Base-by-base conservation (phyloP, 2,888 invertebrate species). In the Drosophila neutralis region DNA sequence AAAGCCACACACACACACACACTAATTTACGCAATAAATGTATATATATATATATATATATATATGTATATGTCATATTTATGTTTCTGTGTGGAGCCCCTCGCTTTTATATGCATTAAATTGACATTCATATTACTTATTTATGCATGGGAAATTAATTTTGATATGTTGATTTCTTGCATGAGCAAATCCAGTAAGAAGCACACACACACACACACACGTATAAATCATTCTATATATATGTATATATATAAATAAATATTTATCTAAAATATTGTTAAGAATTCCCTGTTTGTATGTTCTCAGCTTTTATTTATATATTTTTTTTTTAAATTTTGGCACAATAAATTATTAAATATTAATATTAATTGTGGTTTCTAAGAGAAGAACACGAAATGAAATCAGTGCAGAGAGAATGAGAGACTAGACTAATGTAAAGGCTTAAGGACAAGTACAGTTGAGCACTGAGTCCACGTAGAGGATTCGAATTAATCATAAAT, bases 61-160 rank as follows among this genome's bases (percentile, higher is more conserved):
- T 61, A 52, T 65, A 45, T 45, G 45, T 27, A 54, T 60, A 51
- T 42, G n/a, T 48, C 65, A 65, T 71, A 48, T 73, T 64, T 57
- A 65, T 73, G 48, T 11, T 27, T 63, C 38, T 51, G 38, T 59
- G 63, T 51, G 59, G 45, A 31, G 57, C 27, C 57, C 51, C 59
- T 54, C 49, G 42, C 54, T 64, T 57, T 60, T 36, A 54, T 77
- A 79, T 81, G 83, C 88, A 83, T 87, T 87, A 83, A 85, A 83
- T 85, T 85, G 88, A 85, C 85, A 85, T 86, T 86, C 83, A 83
- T 81, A 85, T 85, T 86, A 85, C 86, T 85, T 85, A 88, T 86
- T 86, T 88, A 85, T 85, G 88, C 88, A 85, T 85, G 85, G 88
- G 83, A 88, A 85, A 85, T 85, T 85, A 88, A 88, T 88, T 85